A percentile compares a stretch with the other conserved stretches of the same genome.
Evolutionary conservation across 2,797 vertebrate species (phyloP).

Genomic region (Capromys pilorides): DNA sequence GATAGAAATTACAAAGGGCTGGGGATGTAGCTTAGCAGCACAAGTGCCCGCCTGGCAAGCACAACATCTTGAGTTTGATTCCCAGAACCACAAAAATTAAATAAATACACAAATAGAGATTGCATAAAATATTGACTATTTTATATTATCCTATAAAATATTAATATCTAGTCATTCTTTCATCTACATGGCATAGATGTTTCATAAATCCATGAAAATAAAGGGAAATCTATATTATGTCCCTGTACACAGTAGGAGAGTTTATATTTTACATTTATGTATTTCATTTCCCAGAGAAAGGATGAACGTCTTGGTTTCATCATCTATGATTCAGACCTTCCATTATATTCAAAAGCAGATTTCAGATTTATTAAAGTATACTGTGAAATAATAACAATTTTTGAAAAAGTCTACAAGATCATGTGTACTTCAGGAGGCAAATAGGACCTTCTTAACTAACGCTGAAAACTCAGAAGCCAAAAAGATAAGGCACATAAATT

Average conservation of each 20-base stretch:
- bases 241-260: not conserved
- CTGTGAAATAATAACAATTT: not conserved
- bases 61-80: too few relatives aligned
- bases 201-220: not conserved
- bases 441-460: constrained; percentile 28
- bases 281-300: not conserved
- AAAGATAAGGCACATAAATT: constrained; percentile 44
- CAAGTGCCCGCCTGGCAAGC: too few relatives aligned
- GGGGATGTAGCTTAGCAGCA: too few relatives aligned
- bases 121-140: not conserved
- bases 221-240: not conserved
- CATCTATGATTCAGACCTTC: not conserved
- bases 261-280: not conserved
- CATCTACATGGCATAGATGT: not conserved
- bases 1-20: not conserved
- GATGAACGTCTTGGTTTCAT: not conserved
- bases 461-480: constrained; percentile 19
- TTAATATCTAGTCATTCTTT: not conserved
- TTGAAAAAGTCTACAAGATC: not conserved
- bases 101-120: not conserved
- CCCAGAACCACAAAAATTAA: too few relatives aligned
- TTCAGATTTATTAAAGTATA: not conserved
- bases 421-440: not conserved
- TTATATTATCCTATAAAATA: not conserved
- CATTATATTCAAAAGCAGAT: not conserved